These are phyloP conservation scores for Pachymerium ferrugineum DNA, from an alignment of 2,888 invertebrate genomes.

Conservation along the genomic window DNA sequence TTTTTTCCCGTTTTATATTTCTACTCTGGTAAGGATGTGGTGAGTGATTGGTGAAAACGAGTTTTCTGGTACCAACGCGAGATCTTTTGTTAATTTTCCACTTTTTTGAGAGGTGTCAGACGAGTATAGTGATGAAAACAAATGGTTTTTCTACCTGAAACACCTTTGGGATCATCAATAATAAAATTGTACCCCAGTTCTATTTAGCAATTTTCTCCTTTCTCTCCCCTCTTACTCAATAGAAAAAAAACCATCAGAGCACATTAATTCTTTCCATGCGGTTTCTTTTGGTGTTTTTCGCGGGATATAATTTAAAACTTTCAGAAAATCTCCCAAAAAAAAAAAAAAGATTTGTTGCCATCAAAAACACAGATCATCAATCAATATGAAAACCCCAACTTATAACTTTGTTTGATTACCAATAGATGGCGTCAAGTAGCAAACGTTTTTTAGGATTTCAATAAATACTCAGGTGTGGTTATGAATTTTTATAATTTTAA, in stretches of 20 bases:
- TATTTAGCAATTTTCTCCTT: neutral
- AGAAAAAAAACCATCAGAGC: too few species aligned
- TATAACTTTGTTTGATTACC: neutral
- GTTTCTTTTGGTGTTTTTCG: too few species aligned
- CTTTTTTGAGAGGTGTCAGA: neutral
- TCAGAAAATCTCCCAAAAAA: too few species aligned
- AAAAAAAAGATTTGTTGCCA: too few species aligned
- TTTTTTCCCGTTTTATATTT: neutral
- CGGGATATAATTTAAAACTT: too few species aligned
- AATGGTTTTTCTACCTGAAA: conserved; percentile 14
- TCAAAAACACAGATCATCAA: too few species aligned
- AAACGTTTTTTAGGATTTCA: neutral
- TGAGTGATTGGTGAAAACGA: conserved; percentile 6
- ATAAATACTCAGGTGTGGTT: neutral
- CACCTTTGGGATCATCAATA: neutral
- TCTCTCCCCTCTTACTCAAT: too few species aligned
- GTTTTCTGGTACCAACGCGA: neutral
- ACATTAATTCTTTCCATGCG: too few species aligned
- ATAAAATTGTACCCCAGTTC: neutral
- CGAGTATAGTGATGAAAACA: neutral
- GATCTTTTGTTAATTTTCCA: conserved; percentile 21
- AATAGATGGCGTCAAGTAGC: neutral
- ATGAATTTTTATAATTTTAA: too few species aligned
- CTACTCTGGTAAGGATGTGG: neutral
- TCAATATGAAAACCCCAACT: too few species aligned